Conservation (phyloP, 2,797 vertebrate species). For the Acanthurus lineatus region DNA sequence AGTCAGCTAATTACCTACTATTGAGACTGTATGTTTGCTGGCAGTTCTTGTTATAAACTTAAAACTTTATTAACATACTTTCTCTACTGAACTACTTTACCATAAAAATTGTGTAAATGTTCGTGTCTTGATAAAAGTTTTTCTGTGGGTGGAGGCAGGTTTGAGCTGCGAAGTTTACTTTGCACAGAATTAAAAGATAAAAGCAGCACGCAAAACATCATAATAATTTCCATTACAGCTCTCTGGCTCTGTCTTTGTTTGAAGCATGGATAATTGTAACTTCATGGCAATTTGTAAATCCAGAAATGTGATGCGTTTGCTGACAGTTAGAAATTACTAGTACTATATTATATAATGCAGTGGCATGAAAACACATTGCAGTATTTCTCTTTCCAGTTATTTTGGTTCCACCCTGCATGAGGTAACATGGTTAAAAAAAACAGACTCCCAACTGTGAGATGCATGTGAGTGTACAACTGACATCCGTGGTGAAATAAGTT, state of each 20-base stretch:
- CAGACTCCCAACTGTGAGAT: slow-evolving; percentile 34
- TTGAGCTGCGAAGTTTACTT: slow-evolving; percentile 43
- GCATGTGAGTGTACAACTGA: slow-evolving; percentile 40
- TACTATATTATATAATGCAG: slow-evolving; percentile 18
- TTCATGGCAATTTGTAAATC: slow-evolving; percentile 19
- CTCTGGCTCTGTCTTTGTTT: slow-evolving; percentile 24
- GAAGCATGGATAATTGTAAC: slow-evolving; percentile 12
- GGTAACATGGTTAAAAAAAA: slow-evolving; percentile 45
- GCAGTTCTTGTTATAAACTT: slow-evolving; percentile 2
- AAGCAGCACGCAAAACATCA: slow-evolving; percentile 36
- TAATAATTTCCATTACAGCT: slow-evolving; percentile 37
- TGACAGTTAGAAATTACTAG: slow-evolving; percentile 18
- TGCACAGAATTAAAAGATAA: slow-evolving; percentile 32
- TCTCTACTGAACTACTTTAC: neutral
- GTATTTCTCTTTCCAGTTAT: slow-evolving; percentile 57
- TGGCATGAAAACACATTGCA: slow-evolving; percentile 31
- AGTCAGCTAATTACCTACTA: too few species aligned
- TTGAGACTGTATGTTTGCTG: neutral
- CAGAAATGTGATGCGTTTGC: slow-evolving; percentile 14
- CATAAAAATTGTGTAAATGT: neutral
- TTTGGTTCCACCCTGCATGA: slow-evolving; percentile 63
- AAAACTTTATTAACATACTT: neutral
- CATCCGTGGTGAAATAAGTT: slow-evolving; percentile 27
- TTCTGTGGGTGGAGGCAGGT: slow-evolving; percentile 49
- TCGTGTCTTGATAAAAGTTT: slow-evolving; percentile 34